phyloP scores from a whole-genome alignment of 2,113 vertebrate species.

The Pseudonaja textilis region DNA sequence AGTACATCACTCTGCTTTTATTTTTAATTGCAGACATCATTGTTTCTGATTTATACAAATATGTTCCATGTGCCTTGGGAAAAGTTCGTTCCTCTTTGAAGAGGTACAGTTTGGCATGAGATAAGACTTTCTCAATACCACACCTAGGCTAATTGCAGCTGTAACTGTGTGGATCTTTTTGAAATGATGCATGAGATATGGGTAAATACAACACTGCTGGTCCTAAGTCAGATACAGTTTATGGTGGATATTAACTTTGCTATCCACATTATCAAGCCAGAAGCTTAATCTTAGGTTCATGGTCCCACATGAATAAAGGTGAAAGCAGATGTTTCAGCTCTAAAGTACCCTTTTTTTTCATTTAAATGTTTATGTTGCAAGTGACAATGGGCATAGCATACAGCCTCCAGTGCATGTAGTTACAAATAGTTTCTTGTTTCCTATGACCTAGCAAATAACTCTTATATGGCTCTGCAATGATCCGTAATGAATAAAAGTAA shows the following conservation, averaged over 20 bases:
- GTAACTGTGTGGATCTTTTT: neutral
- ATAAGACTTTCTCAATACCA: slow-evolving; percentile 3
- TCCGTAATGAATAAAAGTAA: neutral
- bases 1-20: neutral
- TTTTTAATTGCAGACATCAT: slow-evolving; percentile 11
- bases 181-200: neutral
- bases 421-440: neutral
- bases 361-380: neutral
- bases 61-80: slow-evolving; percentile 6
- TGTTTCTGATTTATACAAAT: slow-evolving; percentile 26
- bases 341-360: neutral
- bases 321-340: neutral
- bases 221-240: slow-evolving; percentile 7
- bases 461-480: neutral
- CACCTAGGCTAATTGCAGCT: slow-evolving; percentile 22
- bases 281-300: neutral
- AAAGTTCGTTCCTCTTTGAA: slow-evolving; percentile 7
- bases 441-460: neutral
- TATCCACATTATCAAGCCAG: neutral
- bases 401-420: neutral
- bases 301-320: neutral
- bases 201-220: neutral
- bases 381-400: neutral
- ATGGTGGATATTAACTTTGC: neutral
- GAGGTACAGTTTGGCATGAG: slow-evolving; percentile 22